These are phyloP conservation scores for Lophotis ruficrista DNA, from an alignment of 2,113 vertebrate species.

Conservation along the genomic window DNA sequence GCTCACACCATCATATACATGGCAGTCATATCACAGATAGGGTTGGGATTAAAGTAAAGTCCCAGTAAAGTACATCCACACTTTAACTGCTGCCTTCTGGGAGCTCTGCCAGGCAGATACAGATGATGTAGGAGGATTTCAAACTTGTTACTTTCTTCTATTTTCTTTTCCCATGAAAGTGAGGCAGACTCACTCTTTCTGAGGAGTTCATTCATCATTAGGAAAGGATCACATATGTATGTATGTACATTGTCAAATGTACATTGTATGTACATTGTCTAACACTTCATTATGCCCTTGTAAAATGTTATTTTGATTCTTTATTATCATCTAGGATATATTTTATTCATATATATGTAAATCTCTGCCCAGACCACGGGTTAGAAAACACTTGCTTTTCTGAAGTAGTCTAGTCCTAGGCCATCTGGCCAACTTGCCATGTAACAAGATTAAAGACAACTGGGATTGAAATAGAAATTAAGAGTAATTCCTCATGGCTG, in stretches of 20 bases:
- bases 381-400: slow-evolving; percentile 1
- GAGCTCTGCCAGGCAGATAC: not conserved
- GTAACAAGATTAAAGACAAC: not conserved
- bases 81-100: not conserved
- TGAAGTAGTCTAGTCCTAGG: not conserved
- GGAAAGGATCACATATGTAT: not conserved
- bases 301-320: not conserved
- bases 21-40: not conserved
- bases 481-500: not conserved
- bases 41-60: not conserved
- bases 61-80: not conserved
- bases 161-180: not conserved
- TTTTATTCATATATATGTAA: not conserved
- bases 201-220: no score
- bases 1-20: not conserved
- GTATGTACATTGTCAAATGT: no score
- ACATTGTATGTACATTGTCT: not conserved
- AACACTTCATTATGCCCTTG: not conserved
- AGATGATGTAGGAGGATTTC: not conserved
- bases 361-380: not conserved
- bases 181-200: not conserved
- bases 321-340: not conserved
- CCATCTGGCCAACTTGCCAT: not conserved
- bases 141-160: not conserved
- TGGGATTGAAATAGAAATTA: not conserved